phyloP scores from a whole-genome alignment of 2,888 invertebrate genomes.

The Agrochola lota region DNA sequence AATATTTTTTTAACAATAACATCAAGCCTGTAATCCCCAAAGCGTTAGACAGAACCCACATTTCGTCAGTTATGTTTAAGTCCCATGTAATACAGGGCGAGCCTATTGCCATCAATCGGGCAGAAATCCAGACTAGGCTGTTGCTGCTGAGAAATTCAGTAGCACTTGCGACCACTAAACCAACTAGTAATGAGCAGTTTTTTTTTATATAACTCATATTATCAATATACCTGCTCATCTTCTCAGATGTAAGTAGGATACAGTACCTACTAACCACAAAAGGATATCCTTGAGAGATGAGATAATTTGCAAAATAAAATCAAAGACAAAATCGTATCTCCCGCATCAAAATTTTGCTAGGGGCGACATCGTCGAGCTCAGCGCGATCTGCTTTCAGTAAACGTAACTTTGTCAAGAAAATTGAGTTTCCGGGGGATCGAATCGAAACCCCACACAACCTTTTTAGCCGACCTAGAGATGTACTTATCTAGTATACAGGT shows the following conservation, averaged over 20 bases:
- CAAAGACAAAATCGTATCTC: slow-evolving; percentile 50
- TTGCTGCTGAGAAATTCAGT: not conserved
- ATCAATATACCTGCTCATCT: not conserved
- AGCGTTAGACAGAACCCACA: not conserved
- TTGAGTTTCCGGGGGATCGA: slow-evolving; percentile 74
- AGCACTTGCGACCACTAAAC: not conserved
- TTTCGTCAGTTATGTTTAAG: not conserved
- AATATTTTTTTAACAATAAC: not conserved
- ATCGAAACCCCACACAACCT: slow-evolving; percentile 42
- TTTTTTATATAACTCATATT: not conserved
- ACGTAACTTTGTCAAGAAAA: slow-evolving; percentile 78
- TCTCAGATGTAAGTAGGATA: not conserved
- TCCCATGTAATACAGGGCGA: not conserved
- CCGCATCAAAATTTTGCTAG: slow-evolving; percentile 56
- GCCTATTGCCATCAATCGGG: too few species aligned
- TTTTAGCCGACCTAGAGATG: slow-evolving; percentile 28
- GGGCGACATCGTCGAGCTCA: slow-evolving; percentile 51
- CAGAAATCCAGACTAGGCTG: too few species aligned
- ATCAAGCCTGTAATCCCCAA: not conserved
- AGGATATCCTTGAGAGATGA: slow-evolving; percentile 9
- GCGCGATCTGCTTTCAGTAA: slow-evolving; percentile 67
- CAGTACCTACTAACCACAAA: not conserved
- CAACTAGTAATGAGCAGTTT: not conserved
- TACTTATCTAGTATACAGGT: not conserved
- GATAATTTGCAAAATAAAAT: slow-evolving; percentile 47